Percentiles rank a stretch among this genome's conserved stretches.
These are phyloP conservation scores for Aplidium turbinatum DNA, from an alignment of 23 tunicate species.

Conservation along the genomic window DNA sequence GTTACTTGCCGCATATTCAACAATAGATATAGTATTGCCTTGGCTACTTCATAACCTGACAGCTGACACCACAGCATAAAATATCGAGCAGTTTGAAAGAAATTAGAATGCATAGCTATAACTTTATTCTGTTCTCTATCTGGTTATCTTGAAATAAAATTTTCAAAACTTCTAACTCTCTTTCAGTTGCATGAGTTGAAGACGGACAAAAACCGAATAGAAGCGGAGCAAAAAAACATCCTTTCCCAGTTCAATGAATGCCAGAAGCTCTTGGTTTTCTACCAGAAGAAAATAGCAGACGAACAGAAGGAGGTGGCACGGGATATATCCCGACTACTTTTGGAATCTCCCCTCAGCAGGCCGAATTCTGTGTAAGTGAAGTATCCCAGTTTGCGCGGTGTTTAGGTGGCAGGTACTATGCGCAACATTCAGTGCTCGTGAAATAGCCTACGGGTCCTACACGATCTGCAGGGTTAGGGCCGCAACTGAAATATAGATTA, in stretches of 20 bases:
- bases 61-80: too few relatives aligned
- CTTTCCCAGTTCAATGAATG: conserved; percentile 48
- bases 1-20: too few relatives aligned
- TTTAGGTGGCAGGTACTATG: too few relatives aligned
- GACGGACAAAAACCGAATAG: conserved; percentile 44
- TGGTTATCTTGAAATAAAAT: background rate
- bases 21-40: too few relatives aligned
- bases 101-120: background rate
- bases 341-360: conserved; percentile 20
- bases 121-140: background rate
- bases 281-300: conserved; percentile 49
- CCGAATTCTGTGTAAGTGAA: conserved; percentile 10
- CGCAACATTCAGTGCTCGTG: too few relatives aligned
- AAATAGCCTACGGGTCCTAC: too few relatives aligned
- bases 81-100: too few relatives aligned
- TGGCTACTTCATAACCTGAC: too few relatives aligned
- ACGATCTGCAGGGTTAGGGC: too few relatives aligned
- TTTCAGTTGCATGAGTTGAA: conserved; percentile 37
- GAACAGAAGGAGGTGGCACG: conserved; percentile 61
- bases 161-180: background rate
- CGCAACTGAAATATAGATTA: too few relatives aligned
- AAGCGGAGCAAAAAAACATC: conserved; percentile 36
- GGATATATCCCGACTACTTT: conserved; percentile 43
- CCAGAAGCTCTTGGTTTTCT: conserved; percentile 44
- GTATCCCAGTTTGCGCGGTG: too few relatives aligned